Evolutionary conservation across 2,113 vertebrate species (phyloP), one percentile per base, ranked within the genome.

Genomic region (Dipodomys merriami): DNA sequence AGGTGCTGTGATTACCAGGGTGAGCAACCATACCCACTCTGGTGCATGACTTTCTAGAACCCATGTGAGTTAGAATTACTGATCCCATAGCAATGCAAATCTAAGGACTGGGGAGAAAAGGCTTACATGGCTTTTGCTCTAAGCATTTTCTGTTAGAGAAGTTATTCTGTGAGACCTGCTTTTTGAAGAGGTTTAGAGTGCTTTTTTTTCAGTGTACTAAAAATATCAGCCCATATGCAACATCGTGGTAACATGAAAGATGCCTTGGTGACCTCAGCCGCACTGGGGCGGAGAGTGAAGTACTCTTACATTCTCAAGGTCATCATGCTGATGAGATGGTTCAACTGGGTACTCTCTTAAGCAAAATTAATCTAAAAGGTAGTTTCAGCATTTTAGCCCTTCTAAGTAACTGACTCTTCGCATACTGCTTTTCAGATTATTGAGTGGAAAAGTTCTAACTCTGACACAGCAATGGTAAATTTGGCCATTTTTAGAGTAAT

Each of bases 141-240:
- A 79, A 62, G 76, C 30, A 87, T 78, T 90, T 71, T 23, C 77
- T 78, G 90, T 88, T 88, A 78, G 83, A 77, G 85, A 95, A 67
- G 29, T 13, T 83, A 49, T 77, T 57, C 29, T 80, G 57, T 44
- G 83, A 86, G 33, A 67, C 64, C 16, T 18, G 15, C n/a, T 65
- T 68, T 88, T 2, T 60, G 46, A 83, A 73, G 8, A 91, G 15
- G 64, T 9, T 68, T 71, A 39, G 44, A 81, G 53, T 81, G 23
- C 62, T 76, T 95, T 93, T 88, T 85, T 46, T 86, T 81, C 71
- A 62, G 9, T 62, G 39, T 57, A 39, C 71, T 80, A 23, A 73
- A 57, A 8, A 1, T 77, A 88, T 86, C 73, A 72, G 67, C 65
- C 69, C 30, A 19, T 77, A 13, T 46, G 35, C 13, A 68, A 18